Evolutionary conservation across 37 sponge, comb jelly and placozoan species (phyloP), one percentile per base, ranked within the genome.

Genomic region (Ianthella basta): DNA sequence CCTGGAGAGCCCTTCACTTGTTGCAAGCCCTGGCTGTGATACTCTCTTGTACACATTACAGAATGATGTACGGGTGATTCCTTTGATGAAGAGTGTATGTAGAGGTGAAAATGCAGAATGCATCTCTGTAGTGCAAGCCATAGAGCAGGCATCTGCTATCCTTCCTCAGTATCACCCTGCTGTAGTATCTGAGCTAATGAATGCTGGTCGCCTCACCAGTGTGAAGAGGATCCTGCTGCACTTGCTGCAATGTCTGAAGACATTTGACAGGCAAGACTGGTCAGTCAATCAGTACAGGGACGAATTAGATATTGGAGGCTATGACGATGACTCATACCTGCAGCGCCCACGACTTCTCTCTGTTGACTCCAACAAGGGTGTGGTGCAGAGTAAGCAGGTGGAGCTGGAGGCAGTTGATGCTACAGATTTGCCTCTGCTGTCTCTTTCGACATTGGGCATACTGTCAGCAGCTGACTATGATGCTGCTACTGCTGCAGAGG

Each of bases 121-220:
- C 20, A 39, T 18, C 25, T 15, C 25, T 44, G 24, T 75, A 39
- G 3, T 50, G 44, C 25, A 75, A 14, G 53, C n/a, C 13, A 75
- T 75, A 53, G 37, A 36, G 54, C 15, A 38, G 78, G 33, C 54
- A 19, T 75, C 78, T 41, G 87, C 65, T 32, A 60, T 88, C 5
- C 82, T 94, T 10, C 94, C 96, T 39, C 97, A 98, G 87, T 97
- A 96, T 63, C 99, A 98, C 60, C 99, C 99, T 19, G 79, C 87
- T 60, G 87, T 92, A 30, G 81, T 98, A 21, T 77, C 82, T 41
- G 92, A 98, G 81, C 60, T 98, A 72, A 83, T 98, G 83, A 86
- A 91, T 67, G 89, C 88, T 0, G 93, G 99, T 13, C 90, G 86
- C 69, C 77, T 98, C 10, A 53, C 80, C 16, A 75, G 83, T 23